Conservation (phyloP, 2,888 invertebrate genomes). For the Tuberolachnus salignus region DNA sequence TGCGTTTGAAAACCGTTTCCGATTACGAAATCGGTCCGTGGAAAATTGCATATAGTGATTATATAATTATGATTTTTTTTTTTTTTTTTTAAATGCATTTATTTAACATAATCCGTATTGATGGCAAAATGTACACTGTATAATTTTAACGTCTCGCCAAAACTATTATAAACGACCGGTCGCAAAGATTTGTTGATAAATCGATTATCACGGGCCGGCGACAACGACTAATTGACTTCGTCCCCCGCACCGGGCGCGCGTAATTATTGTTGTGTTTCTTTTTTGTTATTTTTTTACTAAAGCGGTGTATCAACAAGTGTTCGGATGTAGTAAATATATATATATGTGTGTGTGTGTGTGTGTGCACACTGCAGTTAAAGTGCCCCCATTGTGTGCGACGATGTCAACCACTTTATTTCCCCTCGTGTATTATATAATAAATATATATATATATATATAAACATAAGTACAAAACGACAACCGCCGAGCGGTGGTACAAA, state of each 20-base stretch:
- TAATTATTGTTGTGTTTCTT: constrained; percentile 17
- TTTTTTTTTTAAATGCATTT: too few relatives aligned
- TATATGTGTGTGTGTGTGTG: neutral
- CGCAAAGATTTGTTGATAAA: neutral
- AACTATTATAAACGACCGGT: neutral
- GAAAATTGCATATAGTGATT: too few relatives aligned
- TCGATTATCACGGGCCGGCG: neutral
- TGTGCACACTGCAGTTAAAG: constrained; percentile 10
- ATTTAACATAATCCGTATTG: too few relatives aligned
- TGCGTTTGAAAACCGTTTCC: too few relatives aligned
- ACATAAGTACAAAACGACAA: constrained; percentile 32
- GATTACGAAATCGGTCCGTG: too few relatives aligned
- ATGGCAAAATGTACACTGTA: too few relatives aligned
- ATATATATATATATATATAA: neutral
- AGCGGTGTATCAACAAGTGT: constrained; percentile 46
- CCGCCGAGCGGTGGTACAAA: constrained; percentile 15
- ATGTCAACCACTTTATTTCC: constrained; percentile 56
- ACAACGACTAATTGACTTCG: constrained; percentile 16
- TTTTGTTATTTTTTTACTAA: neutral
- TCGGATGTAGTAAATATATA: neutral
- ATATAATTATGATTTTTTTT: too few relatives aligned
- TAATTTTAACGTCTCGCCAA: too few relatives aligned
- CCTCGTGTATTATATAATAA: constrained; percentile 12
- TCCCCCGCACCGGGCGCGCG: neutral
- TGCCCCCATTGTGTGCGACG: constrained; percentile 48